Base-by-base conservation (phyloP, 1,140 invertebrate genomes). In the Xylocopa sonorina region DNA sequence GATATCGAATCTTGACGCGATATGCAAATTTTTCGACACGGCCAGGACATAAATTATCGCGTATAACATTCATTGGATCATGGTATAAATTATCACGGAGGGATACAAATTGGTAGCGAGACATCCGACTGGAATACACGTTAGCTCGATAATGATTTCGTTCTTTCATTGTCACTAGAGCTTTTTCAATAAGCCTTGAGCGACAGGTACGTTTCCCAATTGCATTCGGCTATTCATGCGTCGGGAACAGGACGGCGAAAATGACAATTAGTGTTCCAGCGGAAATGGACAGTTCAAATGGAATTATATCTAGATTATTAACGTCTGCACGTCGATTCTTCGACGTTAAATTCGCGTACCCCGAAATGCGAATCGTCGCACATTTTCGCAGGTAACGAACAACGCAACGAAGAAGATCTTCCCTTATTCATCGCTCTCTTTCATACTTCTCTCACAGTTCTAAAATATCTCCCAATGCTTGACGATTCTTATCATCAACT, bases 251-350 rank as follows among this genome's bases (percentile, higher is more conserved):
- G 58, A 46, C 71, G 71, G 50, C 51, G 63, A 81, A 82, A 81
- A 76, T 83, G 81, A 80, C 71, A 81, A 83, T 83, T 81, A 77
- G 79, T 57, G 74, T 81, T 71, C 50, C 67, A 66, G 50, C 43
- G 32, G 48, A 81, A 77, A 69, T 75, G 72, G 57, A 77, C 79
- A 76, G 72, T 41, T 60, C 32, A 50, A 48, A 81, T 81, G 51
- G 51, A 69, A 72, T 57, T 55, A 50, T 41, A 41, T 68, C 41
- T 55, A 55, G 71, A 81, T 81, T 81, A 81, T 82, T 82, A 64
- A 81, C 64, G 80, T 51, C 71, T 48, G 48, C 48, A 73, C 64
- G 18, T 58, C 53, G 55, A 69, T 76, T 58, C 81, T 76, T 81
- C 29, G 32, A 3, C 63, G 27, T 34, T 63, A 38, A 67, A 80